These are phyloP conservation scores for Echinometra lucunter DNA, from an alignment of 53 echinoderm and acorn worm genomes.

Conservation along the genomic window DNA sequence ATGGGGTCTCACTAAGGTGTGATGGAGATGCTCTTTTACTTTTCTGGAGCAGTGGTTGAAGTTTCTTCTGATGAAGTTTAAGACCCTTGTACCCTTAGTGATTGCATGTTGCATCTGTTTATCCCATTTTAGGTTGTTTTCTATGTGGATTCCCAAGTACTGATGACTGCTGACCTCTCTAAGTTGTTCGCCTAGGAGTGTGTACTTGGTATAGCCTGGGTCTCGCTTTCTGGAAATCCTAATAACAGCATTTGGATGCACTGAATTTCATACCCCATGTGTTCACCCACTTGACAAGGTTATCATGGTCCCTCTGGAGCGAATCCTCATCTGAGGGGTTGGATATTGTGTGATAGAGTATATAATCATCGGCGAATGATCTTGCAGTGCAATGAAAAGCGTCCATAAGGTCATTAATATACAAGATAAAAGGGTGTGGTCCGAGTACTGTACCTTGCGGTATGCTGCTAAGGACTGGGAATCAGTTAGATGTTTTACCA, in stretches of 20 bases:
- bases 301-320: not conserved
- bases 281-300: not conserved
- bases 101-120: not conserved
- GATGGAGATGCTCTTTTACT: not conserved
- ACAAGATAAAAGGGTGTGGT: not conserved
- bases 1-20: not conserved
- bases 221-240: constrained; percentile 21
- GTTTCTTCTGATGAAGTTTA: constrained; percentile 59
- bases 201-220: constrained; percentile 31
- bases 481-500: constrained; percentile 41
- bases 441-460: not conserved
- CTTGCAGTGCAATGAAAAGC: not conserved
- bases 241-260: constrained; percentile 44
- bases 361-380: not conserved
- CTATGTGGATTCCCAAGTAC: constrained; percentile 40
- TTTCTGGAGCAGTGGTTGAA: constrained; percentile 27
- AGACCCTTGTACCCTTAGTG: constrained; percentile 1
- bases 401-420: not conserved
- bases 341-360: not conserved
- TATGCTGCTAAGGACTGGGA: constrained; percentile 20
- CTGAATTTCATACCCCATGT: constrained; percentile 62
- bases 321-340: not conserved
- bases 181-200: constrained; percentile 33
- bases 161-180: not conserved
- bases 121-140: constrained; percentile 60